These are phyloP conservation scores for Muschampia staudingeri DNA, from an alignment of 2,888 invertebrate genomes.

Conservation along the genomic window DNA sequence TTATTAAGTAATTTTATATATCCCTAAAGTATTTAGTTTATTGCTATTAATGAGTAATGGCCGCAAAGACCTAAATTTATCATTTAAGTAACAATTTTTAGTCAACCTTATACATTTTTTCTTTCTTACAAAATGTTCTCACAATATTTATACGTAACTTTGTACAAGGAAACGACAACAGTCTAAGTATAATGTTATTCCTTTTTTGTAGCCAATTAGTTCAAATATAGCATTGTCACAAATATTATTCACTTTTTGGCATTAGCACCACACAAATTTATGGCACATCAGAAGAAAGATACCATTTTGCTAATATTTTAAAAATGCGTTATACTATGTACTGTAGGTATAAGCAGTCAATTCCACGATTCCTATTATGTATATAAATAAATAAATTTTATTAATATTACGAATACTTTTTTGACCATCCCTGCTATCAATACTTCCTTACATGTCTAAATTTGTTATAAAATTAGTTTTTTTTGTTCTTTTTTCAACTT, in stretches of 20 bases:
- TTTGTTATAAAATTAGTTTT: neutral
- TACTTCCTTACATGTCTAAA: constrained; percentile 10
- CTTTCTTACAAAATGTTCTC: neutral
- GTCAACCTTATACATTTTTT: neutral
- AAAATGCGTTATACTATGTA: constrained; percentile 26
- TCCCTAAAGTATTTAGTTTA: constrained; percentile 17
- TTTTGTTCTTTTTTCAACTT: constrained; percentile 13
- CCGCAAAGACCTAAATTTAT: constrained; percentile 6
- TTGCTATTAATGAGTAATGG: constrained; percentile 11
- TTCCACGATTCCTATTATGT: constrained; percentile 23
- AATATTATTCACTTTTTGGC: neutral
- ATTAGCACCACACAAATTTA: constrained; percentile 39
- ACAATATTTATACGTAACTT: constrained; percentile 2
- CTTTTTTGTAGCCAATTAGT: constrained; percentile 5
- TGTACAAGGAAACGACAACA: constrained; percentile 15
- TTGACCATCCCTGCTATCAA: constrained; percentile 22
- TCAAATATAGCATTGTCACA: neutral
- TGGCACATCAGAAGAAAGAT: constrained; percentile 43
- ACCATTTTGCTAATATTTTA: constrained; percentile 24
- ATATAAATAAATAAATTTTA: constrained; percentile 13
- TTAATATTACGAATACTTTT: constrained; percentile 16
- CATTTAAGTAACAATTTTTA: constrained; percentile 9
- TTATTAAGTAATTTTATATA: constrained; percentile 15
- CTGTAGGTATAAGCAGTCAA: constrained; percentile 27
- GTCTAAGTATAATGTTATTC: neutral